A percentile compares a stretch with the other conserved stretches of the same genome.
Conservation (phyloP, 2,113 vertebrate species). For the Neolamprologus ventralis region DNA sequence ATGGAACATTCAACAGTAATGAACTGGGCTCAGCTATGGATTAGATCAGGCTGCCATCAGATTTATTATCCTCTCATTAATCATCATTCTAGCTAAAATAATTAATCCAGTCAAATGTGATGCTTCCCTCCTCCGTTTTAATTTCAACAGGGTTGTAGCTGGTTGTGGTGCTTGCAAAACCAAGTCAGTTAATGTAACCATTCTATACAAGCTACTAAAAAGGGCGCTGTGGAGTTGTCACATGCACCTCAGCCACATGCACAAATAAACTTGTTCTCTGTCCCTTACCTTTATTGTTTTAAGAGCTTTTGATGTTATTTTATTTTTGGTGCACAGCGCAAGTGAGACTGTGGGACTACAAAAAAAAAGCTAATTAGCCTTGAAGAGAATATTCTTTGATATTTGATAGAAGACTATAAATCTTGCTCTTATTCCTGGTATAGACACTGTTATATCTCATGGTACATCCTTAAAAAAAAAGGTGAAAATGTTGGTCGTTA, state of each 20-base stretch:
- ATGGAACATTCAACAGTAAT: not conserved
- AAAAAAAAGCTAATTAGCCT: conserved; percentile 15
- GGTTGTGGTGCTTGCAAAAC: not conserved
- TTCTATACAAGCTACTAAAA: not conserved
- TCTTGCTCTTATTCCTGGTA: not conserved
- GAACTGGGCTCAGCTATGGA: not conserved
- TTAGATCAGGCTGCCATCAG: not conserved
- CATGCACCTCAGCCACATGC: not conserved
- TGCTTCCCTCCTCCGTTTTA: not conserved
- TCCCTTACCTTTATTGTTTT: not conserved
- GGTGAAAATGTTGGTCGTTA: conserved; percentile 14
- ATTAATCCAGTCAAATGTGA: not conserved
- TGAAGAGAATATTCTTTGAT: not conserved
- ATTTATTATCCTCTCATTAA: not conserved
- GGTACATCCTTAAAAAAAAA: not conserved
- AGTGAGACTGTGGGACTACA: not conserved
- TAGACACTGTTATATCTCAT: not conserved
- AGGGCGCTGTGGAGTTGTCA: not conserved
- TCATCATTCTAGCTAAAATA: not conserved
- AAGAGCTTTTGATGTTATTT: not conserved
- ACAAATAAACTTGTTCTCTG: not conserved
- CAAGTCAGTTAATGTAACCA: not conserved
- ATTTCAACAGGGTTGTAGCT: not conserved
- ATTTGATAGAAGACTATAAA: not conserved
- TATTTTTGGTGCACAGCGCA: not conserved